Conservation (phyloP, 2,888 invertebrate genomes). For the Phyto melanocephala region DNA sequence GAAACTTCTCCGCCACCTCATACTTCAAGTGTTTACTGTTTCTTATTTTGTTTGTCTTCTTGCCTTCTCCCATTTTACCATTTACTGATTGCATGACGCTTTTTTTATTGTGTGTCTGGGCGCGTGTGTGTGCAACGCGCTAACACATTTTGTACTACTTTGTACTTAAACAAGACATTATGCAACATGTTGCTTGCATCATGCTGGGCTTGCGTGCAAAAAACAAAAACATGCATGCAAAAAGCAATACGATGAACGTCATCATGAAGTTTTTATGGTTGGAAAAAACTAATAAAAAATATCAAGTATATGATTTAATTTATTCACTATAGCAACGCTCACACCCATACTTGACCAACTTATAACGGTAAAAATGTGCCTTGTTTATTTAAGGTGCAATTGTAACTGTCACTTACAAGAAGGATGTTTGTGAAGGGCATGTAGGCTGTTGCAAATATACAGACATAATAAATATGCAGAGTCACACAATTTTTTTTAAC, state of each 20-base stretch:
- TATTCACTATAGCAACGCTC: background rate
- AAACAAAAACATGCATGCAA: too few relatives aligned
- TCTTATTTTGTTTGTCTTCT: too few relatives aligned
- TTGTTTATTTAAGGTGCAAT: background rate
- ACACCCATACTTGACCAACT: background rate
- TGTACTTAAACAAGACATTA: slow-evolving; percentile 13
- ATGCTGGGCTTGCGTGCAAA: slow-evolving; percentile 45
- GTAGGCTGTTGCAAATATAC: background rate
- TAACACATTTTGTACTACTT: slow-evolving; percentile 3
- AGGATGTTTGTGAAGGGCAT: background rate
- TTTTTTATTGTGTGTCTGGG: background rate
- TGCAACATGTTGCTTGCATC: slow-evolving; percentile 53
- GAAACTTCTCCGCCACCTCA: too few relatives aligned
- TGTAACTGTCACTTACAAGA: slow-evolving; percentile 17
- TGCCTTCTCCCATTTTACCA: too few relatives aligned
- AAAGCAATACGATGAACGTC: too few relatives aligned
- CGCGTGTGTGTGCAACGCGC: too few relatives aligned
- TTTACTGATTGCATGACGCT: background rate
- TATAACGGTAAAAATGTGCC: slow-evolving; percentile 19
- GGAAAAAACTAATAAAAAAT: background rate
- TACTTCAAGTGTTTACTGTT: too few relatives aligned
- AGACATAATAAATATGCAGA: too few relatives aligned
- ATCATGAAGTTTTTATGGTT: slow-evolving; percentile 20
- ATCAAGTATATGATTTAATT: slow-evolving; percentile 9
- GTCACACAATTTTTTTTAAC: too few relatives aligned